Percentiles rank a stretch among this genome's conserved stretches.
Conservation (phyloP, 2,888 invertebrate genomes). For the Phania funesta region DNA sequence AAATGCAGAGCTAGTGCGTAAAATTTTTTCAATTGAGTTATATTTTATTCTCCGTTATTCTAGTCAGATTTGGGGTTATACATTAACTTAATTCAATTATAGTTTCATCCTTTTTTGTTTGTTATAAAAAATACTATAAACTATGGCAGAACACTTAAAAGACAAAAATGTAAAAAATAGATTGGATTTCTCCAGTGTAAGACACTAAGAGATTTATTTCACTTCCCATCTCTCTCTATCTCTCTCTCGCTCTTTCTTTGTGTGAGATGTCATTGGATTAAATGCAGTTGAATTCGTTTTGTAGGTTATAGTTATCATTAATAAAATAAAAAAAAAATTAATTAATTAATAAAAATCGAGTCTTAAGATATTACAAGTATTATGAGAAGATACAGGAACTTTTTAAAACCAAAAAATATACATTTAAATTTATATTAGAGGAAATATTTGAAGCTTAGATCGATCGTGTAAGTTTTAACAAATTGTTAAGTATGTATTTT, state of each 20-base stretch:
- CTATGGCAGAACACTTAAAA: no score
- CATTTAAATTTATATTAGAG: background rate
- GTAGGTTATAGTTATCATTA: background rate
- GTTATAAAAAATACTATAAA: background rate
- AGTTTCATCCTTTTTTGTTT: background rate
- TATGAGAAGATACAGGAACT: slow-evolving; percentile 45
- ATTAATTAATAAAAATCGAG: background rate
- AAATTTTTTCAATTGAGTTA: no score
- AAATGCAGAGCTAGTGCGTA: no score
- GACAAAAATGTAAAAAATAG: background rate
- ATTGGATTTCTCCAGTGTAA: background rate
- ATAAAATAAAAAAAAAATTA: background rate
- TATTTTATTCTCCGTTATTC: background rate
- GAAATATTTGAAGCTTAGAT: slow-evolving; percentile 18
- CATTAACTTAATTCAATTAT: background rate
- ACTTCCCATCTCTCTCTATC: background rate
- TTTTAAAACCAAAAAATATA: slow-evolving; percentile 7
- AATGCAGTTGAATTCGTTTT: slow-evolving; percentile 38
- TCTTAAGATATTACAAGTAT: slow-evolving; percentile 7
- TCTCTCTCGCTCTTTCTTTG: background rate
- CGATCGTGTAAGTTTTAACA: slow-evolving; percentile 14
- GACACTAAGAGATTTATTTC: background rate
- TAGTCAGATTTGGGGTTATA: background rate
- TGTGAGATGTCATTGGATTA: slow-evolving; percentile 22
- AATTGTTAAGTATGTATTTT: slow-evolving; percentile 19